A percentile compares a stretch with the other conserved stretches of the same genome.
Conservation (phyloP, 1,140 invertebrate genomes). For the Microplitis demolitor region DNA sequence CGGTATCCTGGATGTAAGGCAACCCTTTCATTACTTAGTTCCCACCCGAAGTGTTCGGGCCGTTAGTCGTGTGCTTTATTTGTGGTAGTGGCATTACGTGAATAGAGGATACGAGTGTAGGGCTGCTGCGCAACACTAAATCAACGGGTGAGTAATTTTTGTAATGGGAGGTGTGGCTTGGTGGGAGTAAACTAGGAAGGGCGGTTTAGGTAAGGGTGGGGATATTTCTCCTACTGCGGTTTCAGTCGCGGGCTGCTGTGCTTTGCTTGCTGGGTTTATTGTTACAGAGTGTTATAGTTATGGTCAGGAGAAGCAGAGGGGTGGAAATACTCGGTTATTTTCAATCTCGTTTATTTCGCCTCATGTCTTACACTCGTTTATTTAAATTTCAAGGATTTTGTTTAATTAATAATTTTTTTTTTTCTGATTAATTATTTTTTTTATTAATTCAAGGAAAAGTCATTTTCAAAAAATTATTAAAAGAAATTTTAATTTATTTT, state of each 20-base stretch:
- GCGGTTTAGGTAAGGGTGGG: constrained; percentile 24
- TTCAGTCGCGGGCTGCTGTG: constrained; percentile 11
- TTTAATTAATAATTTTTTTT: constrained; percentile 14
- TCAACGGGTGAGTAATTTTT: constrained; percentile 63
- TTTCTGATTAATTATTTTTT: not conserved
- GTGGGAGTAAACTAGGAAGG: constrained; percentile 39
- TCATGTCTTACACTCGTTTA: not conserved
- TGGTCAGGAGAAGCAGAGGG: constrained; percentile 11
- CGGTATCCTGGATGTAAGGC: constrained; percentile 44
- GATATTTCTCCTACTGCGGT: constrained; percentile 32
- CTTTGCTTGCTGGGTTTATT: constrained; percentile 19
- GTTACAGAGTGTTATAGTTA: not conserved
- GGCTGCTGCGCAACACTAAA: constrained; percentile 58
- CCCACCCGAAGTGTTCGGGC: constrained; percentile 29
- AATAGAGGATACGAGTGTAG: constrained; percentile 23
- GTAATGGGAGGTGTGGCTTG: constrained; percentile 63
- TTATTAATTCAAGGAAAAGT: not conserved
- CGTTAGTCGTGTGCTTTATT: not conserved
- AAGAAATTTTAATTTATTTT: too few relatives aligned
- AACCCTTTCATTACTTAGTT: constrained; percentile 64
- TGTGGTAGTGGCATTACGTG: constrained; percentile 27
- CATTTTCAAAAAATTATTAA: too few relatives aligned
- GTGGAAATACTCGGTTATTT: constrained; percentile 28
- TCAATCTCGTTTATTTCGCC: constrained; percentile 19
- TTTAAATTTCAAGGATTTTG: not conserved